Percentiles rank a stretch among this genome's conserved stretches.
Evolutionary conservation across 30 jellyfish, hydroid and myxozoan species (phyloP).

Genomic region (Mastigias papua): DNA sequence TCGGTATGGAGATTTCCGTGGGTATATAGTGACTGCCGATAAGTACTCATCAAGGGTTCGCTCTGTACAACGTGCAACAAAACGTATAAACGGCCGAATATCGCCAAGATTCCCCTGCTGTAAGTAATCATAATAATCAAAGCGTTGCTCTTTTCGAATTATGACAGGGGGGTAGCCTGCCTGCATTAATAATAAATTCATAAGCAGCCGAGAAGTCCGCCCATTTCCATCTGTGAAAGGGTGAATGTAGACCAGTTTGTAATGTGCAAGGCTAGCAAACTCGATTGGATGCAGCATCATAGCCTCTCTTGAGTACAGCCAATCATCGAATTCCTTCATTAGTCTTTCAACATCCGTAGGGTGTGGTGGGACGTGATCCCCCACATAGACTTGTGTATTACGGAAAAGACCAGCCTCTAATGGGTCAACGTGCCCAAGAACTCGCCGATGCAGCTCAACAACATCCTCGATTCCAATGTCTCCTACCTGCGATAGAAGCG

Average conservation of each 20-base stretch:
- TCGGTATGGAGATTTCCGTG: slow-evolving; percentile 39
- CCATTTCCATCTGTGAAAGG: slow-evolving; percentile 96
- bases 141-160: slow-evolving; percentile 85
- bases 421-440: slow-evolving; percentile 91
- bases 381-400: slow-evolving; percentile 93
- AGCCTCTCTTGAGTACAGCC: slow-evolving; percentile 87
- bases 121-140: slow-evolving; percentile 82
- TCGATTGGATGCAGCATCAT: slow-evolving; percentile 86
- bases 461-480: slow-evolving; percentile 83
- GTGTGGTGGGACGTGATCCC: slow-evolving; percentile 92
- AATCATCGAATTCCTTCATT: slow-evolving; percentile 79
- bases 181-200: slow-evolving; percentile 87
- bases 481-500: slow-evolving; percentile 78
- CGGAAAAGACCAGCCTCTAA: slow-evolving; percentile 96
- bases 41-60: slow-evolving; percentile 82
- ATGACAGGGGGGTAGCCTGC: slow-evolving; percentile 98
- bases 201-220: slow-evolving; percentile 86
- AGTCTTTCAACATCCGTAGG: slow-evolving; percentile 87
- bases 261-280: slow-evolving; percentile 91
- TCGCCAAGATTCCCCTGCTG: slow-evolving; percentile 95
- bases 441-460: slow-evolving; percentile 92
- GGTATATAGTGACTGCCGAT: slow-evolving; percentile 87
- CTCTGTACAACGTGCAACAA: slow-evolving; percentile 96
- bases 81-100: slow-evolving; percentile 90
- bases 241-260: slow-evolving; percentile 86